Base-by-base conservation (phyloP, 2,888 invertebrate species). In the Hirtodrosophila confusa region DNA sequence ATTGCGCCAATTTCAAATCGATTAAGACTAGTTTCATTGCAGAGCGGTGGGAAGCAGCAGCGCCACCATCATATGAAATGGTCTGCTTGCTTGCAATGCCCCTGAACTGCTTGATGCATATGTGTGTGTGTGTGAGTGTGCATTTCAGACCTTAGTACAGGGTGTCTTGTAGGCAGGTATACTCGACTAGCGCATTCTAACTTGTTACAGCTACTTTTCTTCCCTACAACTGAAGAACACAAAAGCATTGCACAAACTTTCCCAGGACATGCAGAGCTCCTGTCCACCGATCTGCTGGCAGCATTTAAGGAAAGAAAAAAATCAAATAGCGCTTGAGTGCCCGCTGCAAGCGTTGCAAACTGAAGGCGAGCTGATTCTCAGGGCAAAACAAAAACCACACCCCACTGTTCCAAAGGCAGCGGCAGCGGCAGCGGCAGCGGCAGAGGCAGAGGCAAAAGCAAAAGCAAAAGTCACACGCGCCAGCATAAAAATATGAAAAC, bases 391-490 rank as follows among this genome's bases (percentile, higher is more conserved):
- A 61, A 63, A 72, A 63, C 70, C 74, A 68, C 74, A 72, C 62
- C 71, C 68, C 74, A 57, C 53, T n/a, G 24, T n/a, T 50, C 35
- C 27, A 51, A 56, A 50, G 36, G n/a, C 62, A 58, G n/a, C 9
- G 10, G 9, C 17, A 36, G 36, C 10, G n/a, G 11, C 27, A 27
- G 9, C 17, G 7, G 36, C n/a, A 36, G 11, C 11, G 4, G n/a
- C n/a, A 60, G 33, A 48, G 11, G 36, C 40, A 64, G 65, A 56
- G 45, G 58, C 66, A 71, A 75, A 74, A 40, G 51, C 73, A 67
- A 73, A 61, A 56, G 29, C 54, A 50, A 65, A 75, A 78, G 78
- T 80, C 82, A 72, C 78, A 80, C 76, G 75, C 65, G 73, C 77
- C 79, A 76, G 83, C 72, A 82, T 87, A 57, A 73, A 60, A 29